Evolutionary conservation across 1,140 invertebrate genomes (phyloP).

Genomic region (Danaus melanippus): DNA sequence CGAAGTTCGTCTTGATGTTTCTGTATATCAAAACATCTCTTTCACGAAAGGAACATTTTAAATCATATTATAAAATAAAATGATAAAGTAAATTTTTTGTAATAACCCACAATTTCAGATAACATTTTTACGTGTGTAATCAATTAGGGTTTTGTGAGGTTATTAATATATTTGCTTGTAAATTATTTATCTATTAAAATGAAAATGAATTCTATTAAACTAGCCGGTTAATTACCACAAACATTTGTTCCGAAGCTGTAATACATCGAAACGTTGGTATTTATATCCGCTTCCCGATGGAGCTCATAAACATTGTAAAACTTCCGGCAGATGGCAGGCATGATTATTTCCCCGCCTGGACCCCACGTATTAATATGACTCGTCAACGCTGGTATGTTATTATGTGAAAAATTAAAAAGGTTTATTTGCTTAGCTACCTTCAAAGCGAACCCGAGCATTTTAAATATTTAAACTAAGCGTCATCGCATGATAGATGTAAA

Average conservation of each 20-base stretch:
- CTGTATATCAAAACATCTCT: too few species aligned
- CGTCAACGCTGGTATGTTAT: conserved; percentile 29
- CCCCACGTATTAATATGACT: conserved; percentile 31
- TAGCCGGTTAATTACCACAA: conserved; percentile 11
- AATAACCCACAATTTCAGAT: too few species aligned
- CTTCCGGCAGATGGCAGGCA: conserved; percentile 61
- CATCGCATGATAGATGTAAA: conserved; percentile 11
- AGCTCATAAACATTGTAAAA: conserved; percentile 68
- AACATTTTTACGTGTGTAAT: too few species aligned
- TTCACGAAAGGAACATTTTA: too few species aligned
- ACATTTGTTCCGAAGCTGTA: conserved; percentile 25
- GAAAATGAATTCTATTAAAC: too few species aligned
- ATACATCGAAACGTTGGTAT: conserved; percentile 45
- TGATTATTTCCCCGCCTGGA: conserved; percentile 45
- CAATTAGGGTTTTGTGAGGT: too few species aligned
- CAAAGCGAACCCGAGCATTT: conserved; percentile 17
- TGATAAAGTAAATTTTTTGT: too few species aligned
- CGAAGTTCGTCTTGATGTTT: too few species aligned
- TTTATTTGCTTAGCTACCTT: conserved; percentile 38
- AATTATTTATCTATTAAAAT: too few species aligned
- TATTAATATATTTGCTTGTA: too few species aligned
- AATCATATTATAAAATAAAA: too few species aligned
- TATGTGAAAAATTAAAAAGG: conserved; percentile 46
- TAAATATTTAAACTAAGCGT: conserved; percentile 19
- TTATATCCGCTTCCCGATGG: conserved; percentile 57